These are phyloP conservation scores for Columba livia DNA, from an alignment of 2,113 vertebrate genomes.

Conservation along the genomic window DNA sequence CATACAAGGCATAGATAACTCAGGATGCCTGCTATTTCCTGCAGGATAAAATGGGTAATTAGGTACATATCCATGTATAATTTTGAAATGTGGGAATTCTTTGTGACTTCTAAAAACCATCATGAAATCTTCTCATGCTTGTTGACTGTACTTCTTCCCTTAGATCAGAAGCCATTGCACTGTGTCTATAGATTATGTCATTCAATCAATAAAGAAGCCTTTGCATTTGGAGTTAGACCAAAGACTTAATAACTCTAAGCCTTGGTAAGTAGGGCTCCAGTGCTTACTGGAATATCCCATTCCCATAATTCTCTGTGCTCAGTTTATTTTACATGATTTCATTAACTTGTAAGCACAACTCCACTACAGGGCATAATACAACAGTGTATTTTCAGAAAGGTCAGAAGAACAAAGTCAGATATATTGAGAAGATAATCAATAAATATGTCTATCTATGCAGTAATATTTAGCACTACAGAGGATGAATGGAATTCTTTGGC, in stretches of 20 bases:
- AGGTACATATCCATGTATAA: background rate
- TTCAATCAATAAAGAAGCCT: background rate
- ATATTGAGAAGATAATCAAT: background rate
- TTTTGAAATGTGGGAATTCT: conserved; percentile 42
- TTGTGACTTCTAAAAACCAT: background rate
- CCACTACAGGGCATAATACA: background rate
- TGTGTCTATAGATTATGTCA: background rate
- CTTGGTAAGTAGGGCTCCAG: background rate
- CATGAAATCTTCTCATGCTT: background rate
- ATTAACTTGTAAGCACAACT: background rate
- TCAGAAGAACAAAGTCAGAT: background rate
- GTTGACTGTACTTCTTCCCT: background rate
- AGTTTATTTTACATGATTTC: background rate
- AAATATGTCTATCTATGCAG: background rate
- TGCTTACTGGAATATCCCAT: background rate
- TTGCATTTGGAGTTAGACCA: background rate
- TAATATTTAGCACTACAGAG: background rate
- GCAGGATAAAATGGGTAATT: conserved; percentile 15
- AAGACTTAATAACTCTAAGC: background rate
- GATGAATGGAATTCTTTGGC: background rate
- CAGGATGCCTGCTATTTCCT: conserved; percentile 18
- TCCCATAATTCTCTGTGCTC: background rate
- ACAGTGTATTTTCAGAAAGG: background rate
- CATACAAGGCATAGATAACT: conserved; percentile 29
- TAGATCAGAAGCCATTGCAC: background rate